A percentile compares a stretch with the other conserved stretches of the same genome.
These are phyloP conservation scores for Ataeniobius toweri DNA, from an alignment of 2,797 vertebrate genomes.

Conservation along the genomic window DNA sequence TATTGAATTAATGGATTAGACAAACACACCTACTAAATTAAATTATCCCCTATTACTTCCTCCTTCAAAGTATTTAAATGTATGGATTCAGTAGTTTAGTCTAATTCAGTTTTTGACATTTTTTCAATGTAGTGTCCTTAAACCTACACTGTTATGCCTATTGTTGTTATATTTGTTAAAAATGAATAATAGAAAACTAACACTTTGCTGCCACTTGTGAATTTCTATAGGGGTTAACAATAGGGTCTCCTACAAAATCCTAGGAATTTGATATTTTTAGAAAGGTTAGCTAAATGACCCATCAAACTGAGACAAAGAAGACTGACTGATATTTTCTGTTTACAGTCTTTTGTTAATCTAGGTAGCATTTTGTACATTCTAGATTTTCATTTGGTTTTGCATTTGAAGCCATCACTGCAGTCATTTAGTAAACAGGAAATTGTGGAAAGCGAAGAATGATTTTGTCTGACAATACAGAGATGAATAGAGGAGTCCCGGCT, in stretches of 20 bases:
- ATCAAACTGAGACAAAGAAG: not conserved
- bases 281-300: not conserved
- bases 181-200: not conserved
- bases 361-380: not conserved
- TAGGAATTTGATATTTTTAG: not conserved
- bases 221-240: not conserved
- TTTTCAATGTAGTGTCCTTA: not conserved
- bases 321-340: not conserved
- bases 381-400: not conserved
- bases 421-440: not conserved
- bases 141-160: not conserved
- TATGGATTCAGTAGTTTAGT: not conserved
- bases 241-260: not conserved
- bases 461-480: conserved; percentile 12
- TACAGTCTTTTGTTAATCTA: not conserved
- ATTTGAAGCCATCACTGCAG: not conserved
- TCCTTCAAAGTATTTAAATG: not conserved
- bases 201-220: not conserved
- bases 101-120: not conserved
- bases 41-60: not conserved
- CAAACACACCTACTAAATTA: not conserved
- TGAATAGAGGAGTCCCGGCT: conserved; percentile 12
- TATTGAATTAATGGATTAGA: not conserved
- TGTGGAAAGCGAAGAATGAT: conserved; percentile 10
- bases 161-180: not conserved